Evolutionary conservation across 2,888 invertebrate genomes (phyloP).

Genomic region (Oligia latruncula): DNA sequence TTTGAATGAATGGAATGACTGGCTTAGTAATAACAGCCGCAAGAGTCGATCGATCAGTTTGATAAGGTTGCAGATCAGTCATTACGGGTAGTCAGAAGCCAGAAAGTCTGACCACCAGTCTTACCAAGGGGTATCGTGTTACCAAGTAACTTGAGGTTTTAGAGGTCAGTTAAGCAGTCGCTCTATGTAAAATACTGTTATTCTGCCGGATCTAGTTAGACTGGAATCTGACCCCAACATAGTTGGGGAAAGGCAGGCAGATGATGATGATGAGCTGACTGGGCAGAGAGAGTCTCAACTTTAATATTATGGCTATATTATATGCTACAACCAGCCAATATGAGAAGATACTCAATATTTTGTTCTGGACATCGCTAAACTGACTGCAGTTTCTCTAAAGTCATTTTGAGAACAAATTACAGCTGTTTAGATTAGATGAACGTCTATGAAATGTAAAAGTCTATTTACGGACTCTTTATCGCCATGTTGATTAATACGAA

Average conservation of each 20-base stretch:
- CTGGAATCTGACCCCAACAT: background rate
- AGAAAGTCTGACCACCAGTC: background rate
- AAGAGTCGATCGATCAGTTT: background rate
- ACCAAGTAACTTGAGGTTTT: background rate
- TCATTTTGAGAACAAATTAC: background rate
- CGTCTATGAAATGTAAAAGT: background rate
- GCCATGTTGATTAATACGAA: background rate
- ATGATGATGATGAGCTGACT: background rate
- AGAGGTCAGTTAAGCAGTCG: background rate
- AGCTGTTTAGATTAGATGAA: background rate
- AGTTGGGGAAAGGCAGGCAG: background rate
- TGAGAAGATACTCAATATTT: background rate
- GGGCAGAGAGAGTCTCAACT: background rate
- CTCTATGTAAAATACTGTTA: background rate
- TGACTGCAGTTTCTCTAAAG: constrained; percentile 1
- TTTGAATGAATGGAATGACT: background rate
- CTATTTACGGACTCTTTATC: background rate
- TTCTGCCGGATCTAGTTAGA: background rate
- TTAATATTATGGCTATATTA: background rate
- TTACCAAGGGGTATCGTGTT: background rate
- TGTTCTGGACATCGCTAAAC: background rate
- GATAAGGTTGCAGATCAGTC: no score
- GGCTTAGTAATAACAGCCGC: background rate
- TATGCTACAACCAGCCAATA: background rate
- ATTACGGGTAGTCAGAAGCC: background rate